phyloP scores from a whole-genome alignment of 2,113 vertebrate species.

The Struthidea cinerea region DNA sequence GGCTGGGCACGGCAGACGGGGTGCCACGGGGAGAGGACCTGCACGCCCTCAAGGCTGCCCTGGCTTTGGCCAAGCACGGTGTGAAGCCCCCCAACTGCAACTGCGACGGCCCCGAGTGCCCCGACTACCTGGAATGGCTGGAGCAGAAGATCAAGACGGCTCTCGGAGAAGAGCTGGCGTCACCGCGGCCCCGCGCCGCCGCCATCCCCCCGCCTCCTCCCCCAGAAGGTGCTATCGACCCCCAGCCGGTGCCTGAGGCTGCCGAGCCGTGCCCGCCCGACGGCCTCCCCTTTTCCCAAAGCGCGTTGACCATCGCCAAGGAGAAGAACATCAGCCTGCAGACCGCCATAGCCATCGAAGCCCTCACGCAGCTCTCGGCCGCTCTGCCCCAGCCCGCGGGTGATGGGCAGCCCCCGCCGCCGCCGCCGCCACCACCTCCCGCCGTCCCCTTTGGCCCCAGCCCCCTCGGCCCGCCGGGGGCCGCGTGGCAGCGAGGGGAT shows the following conservation, averaged over 20 bases:
- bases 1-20: slow-evolving; percentile 32
- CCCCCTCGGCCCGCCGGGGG: background rate
- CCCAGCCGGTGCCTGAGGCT: slow-evolving; percentile 43
- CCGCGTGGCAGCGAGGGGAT: background rate
- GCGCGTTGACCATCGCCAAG: slow-evolving; percentile 90
- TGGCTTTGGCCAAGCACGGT: slow-evolving; percentile 88
- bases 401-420: slow-evolving; percentile 17
- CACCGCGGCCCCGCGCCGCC: background rate
- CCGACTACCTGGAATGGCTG: slow-evolving; percentile 97
- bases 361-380: slow-evolving; percentile 90
- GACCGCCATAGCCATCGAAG: slow-evolving; percentile 95
- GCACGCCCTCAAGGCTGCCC: slow-evolving; percentile 83
- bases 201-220: background rate
- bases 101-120: slow-evolving; percentile 94
- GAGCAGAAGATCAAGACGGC: slow-evolving; percentile 91
- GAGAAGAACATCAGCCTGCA: slow-evolving; percentile 95
- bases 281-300: slow-evolving; percentile 88
- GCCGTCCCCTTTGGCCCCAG: background rate
- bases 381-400: slow-evolving; percentile 74
- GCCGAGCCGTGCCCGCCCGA: slow-evolving; percentile 66
- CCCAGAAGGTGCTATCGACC: slow-evolving; percentile 39
- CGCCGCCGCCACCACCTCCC: background rate
- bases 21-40: slow-evolving; percentile 78
- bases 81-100: slow-evolving; percentile 94
- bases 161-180: slow-evolving; percentile 54